Conservation (phyloP, 1,140 invertebrate genomes). For the Diplogasteroides magnus region DNA sequence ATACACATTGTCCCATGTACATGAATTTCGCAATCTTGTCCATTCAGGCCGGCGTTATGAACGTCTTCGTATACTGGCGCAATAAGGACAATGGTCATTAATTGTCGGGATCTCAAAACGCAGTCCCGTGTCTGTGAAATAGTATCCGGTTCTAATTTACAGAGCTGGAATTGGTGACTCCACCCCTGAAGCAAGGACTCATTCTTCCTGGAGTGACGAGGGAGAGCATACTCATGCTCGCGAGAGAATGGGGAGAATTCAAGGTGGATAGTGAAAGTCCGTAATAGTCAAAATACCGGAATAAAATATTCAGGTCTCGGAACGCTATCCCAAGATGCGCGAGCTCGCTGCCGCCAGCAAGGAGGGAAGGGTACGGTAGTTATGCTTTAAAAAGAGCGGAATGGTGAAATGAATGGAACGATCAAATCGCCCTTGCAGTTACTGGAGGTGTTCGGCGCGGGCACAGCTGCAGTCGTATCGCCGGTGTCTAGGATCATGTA, state of each 20-base stretch:
- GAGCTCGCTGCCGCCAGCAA: neutral
- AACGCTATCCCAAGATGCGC: neutral
- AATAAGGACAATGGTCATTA: neutral
- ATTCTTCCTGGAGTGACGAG: neutral
- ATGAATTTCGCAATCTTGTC: no score
- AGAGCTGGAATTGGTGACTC: neutral
- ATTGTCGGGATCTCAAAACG: neutral
- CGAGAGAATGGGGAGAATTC: neutral
- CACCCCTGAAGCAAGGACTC: neutral
- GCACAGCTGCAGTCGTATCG: neutral
- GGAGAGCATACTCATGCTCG: neutral
- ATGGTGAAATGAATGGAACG: neutral
- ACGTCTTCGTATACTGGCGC: neutral
- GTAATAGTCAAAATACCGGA: no score
- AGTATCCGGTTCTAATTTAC: neutral
- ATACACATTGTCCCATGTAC: no score
- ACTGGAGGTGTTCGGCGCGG: neutral
- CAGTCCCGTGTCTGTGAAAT: neutral
- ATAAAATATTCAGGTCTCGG: neutral
- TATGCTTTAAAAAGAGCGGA: neutral
- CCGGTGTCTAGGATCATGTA: neutral
- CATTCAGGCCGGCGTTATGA: neutral
- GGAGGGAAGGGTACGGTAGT: neutral
- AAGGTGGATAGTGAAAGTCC: neutral
- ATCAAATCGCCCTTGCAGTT: neutral